Evolutionary conservation across 2,888 invertebrate species (phyloP), one percentile per base, ranked within the genome.

Genomic region (Tortrix viridana): DNA sequence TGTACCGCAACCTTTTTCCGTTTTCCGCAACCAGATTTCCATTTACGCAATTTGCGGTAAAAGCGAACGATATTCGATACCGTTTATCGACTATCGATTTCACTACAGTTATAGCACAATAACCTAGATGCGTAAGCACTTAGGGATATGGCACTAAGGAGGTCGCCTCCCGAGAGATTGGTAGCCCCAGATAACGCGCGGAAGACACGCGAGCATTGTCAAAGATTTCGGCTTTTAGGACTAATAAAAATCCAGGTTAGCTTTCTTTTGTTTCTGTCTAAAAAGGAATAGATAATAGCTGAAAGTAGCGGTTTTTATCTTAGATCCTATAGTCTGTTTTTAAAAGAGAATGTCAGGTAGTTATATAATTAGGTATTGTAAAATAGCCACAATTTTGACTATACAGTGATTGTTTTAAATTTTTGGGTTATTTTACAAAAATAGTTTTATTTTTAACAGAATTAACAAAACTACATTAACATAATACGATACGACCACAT

Each of bases 121-220:
- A 88, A 86, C 86, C 86, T 84, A 84, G 82, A 88, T 84, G 85
- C 84, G 85, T 84, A 82, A 58, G 82, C 86, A 87, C 88, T 88
- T 82, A 86, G 79, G 82, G 82, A 84, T 85, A 86, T 85, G 80
- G 79, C 66, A 68, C 72, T 70, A 88, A 85, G 81, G 85, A 81
- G 89, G 89, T 88, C 88, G 84, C 79, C 79, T 81, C 87, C 83
- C 85, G 70, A 75, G 85, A 86, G 84, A 79, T 80, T 77, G 75
- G 73, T 75, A 71, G 67, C 76, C 76, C 74, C 72, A 75, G 76
- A 80, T 86, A 85, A 87, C 86, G 81, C 80, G 69, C 68, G 68
- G 71, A 75, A 81, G 82, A 84, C 88, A 88, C 80, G 86, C 86
- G 76, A 86, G 81, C 82, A 79, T 81, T 76, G 74, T 72, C 65